Evolutionary conservation across 1,140 invertebrate genomes (phyloP).

Genomic region (Mizuhopecten yessoensis): DNA sequence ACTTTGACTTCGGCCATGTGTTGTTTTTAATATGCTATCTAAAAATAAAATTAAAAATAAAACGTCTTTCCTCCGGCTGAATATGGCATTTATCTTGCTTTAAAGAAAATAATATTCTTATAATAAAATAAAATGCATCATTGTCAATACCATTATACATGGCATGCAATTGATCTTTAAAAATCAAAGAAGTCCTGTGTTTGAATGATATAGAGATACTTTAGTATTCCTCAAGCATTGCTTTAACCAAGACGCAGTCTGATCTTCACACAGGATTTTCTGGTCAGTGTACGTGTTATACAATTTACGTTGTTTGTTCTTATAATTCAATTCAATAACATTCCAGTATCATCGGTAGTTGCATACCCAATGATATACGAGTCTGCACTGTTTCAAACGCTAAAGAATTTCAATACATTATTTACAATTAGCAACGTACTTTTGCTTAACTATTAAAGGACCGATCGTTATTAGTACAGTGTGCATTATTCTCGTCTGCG

Average conservation of each 20-base stretch:
- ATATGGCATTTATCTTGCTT: neutral
- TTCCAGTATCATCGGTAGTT: neutral
- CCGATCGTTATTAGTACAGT: neutral
- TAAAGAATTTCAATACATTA: neutral
- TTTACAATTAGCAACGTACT: slow-evolving; percentile 22
- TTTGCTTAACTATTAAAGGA: neutral
- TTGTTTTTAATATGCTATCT: neutral
- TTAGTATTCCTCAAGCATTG: neutral
- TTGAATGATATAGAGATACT: neutral
- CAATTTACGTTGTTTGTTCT: slow-evolving; percentile 1
- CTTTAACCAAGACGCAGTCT: neutral
- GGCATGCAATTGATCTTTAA: neutral
- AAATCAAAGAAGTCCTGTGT: neutral
- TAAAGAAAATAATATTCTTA: neutral
- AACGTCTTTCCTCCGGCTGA: neutral
- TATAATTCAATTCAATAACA: neutral
- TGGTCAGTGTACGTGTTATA: neutral
- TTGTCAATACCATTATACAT: neutral
- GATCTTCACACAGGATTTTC: neutral
- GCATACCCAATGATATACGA: neutral
- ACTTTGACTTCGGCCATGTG: neutral
- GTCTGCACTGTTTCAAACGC: slow-evolving; percentile 25
- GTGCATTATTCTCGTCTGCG: neutral
- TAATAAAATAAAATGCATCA: neutral
- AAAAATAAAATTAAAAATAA: neutral